Evolutionary conservation across 2,888 invertebrate species (phyloP).

Genomic region (Nyleta sp.): DNA sequence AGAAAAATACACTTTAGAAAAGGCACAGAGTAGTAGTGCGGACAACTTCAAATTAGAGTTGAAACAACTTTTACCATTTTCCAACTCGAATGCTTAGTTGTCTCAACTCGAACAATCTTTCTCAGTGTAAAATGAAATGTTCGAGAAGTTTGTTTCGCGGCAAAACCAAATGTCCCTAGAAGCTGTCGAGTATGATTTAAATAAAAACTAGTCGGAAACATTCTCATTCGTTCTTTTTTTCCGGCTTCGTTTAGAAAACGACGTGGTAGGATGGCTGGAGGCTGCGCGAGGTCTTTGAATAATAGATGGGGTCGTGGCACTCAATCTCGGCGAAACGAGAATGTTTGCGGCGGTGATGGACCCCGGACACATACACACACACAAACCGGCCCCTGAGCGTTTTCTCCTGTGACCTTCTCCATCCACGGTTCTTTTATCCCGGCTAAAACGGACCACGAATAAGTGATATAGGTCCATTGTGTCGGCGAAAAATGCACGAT

Average conservation of each 20-base stretch:
- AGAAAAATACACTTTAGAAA: too few species aligned
- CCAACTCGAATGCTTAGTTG: too few species aligned
- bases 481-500: slow-evolving; percentile 56
- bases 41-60: too few species aligned
- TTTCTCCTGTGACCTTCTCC: slow-evolving; percentile 66
- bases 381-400: slow-evolving; percentile 61
- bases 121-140: too few species aligned
- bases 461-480: slow-evolving; percentile 79
- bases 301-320: slow-evolving; percentile 81
- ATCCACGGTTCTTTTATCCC: slow-evolving; percentile 72
- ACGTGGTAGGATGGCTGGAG: slow-evolving; percentile 37
- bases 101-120: too few species aligned
- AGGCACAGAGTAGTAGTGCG: too few species aligned
- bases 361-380: slow-evolving; percentile 57
- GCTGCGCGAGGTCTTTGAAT: slow-evolving; percentile 73
- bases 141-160: too few species aligned
- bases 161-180: too few species aligned
- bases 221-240: too few species aligned
- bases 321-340: slow-evolving; percentile 79
- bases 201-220: too few species aligned
- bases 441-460: slow-evolving; percentile 79
- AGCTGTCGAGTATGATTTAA: too few species aligned
- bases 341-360: slow-evolving; percentile 81
- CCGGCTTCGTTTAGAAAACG: slow-evolving; percentile 42
- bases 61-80: too few species aligned